A percentile compares a stretch with the other conserved stretches of the same genome.
These are phyloP conservation scores for Lepidothrix coronata DNA, from an alignment of 2,113 vertebrate species.

Conservation along the genomic window DNA sequence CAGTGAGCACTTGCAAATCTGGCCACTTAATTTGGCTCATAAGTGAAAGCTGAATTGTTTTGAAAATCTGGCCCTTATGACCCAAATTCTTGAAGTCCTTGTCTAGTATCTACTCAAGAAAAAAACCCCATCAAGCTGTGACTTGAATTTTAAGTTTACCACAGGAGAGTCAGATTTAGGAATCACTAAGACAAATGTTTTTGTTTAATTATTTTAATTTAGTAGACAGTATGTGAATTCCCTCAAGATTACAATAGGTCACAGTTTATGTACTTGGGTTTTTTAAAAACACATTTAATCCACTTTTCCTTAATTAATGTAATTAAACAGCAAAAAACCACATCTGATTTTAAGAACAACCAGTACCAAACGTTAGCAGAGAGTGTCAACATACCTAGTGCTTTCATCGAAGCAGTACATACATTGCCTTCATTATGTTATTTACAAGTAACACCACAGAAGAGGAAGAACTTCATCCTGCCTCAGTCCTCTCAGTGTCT, in stretches of 20 bases:
- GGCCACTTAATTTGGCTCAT: not conserved
- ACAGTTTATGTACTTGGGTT: not conserved
- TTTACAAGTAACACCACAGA: not conserved
- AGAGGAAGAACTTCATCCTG: conserved; percentile 5
- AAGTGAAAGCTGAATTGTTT: not conserved
- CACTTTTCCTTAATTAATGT: not conserved
- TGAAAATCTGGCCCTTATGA: not conserved
- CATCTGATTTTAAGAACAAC: not conserved
- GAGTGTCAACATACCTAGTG: not conserved
- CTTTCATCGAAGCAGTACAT: not conserved
- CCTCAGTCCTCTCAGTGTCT: conserved; percentile 9
- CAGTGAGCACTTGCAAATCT: not conserved
- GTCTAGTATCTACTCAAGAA: not conserved
- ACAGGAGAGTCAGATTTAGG: not conserved
- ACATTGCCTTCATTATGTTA: conserved; percentile 7
- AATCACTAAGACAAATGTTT: not conserved
- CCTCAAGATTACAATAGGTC: not conserved
- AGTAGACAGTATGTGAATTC: not conserved
- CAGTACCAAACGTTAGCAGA: not conserved
- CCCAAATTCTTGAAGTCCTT: not conserved
- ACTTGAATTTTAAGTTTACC: not conserved
- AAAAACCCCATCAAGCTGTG: not conserved
- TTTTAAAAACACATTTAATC: not conserved
- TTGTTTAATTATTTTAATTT: not conserved
- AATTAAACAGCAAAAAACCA: not conserved